Conservation (phyloP, 2,113 vertebrate species). For the Erinaceus europaeus region DNA sequence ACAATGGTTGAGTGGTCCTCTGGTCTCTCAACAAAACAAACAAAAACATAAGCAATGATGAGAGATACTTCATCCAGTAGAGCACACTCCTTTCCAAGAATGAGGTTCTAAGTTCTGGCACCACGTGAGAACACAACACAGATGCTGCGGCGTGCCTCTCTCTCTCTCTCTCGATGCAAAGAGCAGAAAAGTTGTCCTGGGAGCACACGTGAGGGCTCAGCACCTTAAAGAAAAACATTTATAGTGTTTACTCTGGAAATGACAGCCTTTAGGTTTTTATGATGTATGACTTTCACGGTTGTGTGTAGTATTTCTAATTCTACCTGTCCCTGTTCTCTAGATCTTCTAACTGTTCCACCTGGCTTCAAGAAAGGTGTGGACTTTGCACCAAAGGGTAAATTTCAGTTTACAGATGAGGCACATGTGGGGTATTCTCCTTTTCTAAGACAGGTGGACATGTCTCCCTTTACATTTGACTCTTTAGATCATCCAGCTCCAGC, state of each 20-base stretch:
- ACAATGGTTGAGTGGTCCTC: too few relatives aligned
- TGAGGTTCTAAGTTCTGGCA: too few relatives aligned
- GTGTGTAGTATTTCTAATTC: background rate
- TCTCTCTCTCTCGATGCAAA: too few relatives aligned
- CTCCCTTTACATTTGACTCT: background rate
- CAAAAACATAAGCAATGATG: too few relatives aligned
- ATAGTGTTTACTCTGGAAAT: rapidly evolving
- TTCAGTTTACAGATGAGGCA: background rate
- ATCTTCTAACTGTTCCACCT: constrained; percentile 87
- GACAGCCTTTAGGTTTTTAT: background rate
- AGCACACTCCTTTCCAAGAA: too few relatives aligned
- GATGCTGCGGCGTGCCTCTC: too few relatives aligned
- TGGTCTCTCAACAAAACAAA: too few relatives aligned
- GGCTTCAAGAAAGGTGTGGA: constrained; percentile 90
- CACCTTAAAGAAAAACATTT: too few relatives aligned
- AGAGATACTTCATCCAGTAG: too few relatives aligned
- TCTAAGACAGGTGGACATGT: rapidly evolving
- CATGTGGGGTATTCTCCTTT: background rate
- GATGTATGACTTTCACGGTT: rapidly evolving
- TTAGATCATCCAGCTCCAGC: constrained; percentile 53
- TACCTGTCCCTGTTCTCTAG: constrained; percentile 69
- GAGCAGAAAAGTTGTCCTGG: too few relatives aligned
- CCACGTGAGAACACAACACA: too few relatives aligned
- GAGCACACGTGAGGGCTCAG: too few relatives aligned
- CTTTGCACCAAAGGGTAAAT: constrained; percentile 86